Evolutionary conservation across 2,888 invertebrate species (phyloP), one percentile per base, ranked within the genome.

Genomic region (Euplexia lucipara): DNA sequence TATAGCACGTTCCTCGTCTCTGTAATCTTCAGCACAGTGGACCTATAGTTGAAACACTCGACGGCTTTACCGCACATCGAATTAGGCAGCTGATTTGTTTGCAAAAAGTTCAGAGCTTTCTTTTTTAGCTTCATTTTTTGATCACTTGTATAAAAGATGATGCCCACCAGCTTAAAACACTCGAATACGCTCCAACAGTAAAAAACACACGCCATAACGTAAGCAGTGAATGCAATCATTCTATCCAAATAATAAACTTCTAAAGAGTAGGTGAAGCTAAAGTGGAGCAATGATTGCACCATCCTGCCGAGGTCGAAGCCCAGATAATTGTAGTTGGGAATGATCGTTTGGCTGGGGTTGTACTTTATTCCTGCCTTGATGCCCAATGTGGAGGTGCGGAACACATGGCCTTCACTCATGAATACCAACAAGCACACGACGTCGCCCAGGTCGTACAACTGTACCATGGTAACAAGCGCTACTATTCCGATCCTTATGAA

Each of bases 401-500:
- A 18, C 2, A 64, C 47, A 16, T 30, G 18, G 3, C n/a, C 18
- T 16, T 41, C 22, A 2, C 30, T 1, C 5, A 68, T 32, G 12
- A 47, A 32, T 14, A 39, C n/a, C 30, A 81, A 9, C 8, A 86
- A 44, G 10, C 64, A 70, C 0, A 84, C 14, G 0, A 78, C 73
- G 16, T 86, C 80, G 0, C 60, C 34, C 0, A 86, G 3, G 2
- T 82, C 75, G 1, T 80, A 60, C 12, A 83, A 78, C 32, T 84
- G 78, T 0, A 82, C 8, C 77, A 85, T 81, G 0, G 83, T 80
- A 6, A 83, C 44, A 0, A 83, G 8, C 0, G 82, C 85, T 0
- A 87, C 60, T 0, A 82, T 32, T 0, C 44, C 34, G n/a, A 88
- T 79, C 14, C 87, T 81, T 0, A 84, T 3, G 26, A 86, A 80